Percentiles rank a stretch among this genome's conserved stretches.
phyloP scores from a whole-genome alignment of 2,113 vertebrate species.

The Morone saxatilis region DNA sequence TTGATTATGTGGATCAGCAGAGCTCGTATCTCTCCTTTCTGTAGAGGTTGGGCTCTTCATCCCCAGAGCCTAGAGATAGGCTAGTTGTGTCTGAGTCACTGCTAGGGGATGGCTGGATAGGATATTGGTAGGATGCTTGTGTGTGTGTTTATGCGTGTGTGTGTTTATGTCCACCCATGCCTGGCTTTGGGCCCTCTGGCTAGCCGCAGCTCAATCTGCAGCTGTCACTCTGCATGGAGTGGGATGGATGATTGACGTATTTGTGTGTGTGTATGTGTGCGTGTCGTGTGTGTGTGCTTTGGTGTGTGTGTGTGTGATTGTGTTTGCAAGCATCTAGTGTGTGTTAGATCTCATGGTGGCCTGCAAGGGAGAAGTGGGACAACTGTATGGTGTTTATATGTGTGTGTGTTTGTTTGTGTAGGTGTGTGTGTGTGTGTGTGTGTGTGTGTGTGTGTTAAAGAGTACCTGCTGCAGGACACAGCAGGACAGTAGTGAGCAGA shows the following conservation, averaged over 20 bases:
- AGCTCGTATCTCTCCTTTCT: slow-evolving; percentile 54
- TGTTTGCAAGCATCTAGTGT: slow-evolving; percentile 15
- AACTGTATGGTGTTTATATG: slow-evolving; percentile 16
- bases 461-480: slow-evolving; percentile 55
- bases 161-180: slow-evolving; percentile 34
- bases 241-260: slow-evolving; percentile 58
- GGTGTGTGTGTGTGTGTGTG: slow-evolving; percentile 6
- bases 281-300: neutral
- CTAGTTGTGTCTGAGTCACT: slow-evolving; percentile 54
- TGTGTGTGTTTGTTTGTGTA: slow-evolving; percentile 19
- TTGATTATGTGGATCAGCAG: slow-evolving; percentile 47
- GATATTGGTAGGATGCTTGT: slow-evolving; percentile 6
- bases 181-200: slow-evolving; percentile 58
- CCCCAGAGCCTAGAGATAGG: slow-evolving; percentile 44
- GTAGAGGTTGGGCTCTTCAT: slow-evolving; percentile 44
- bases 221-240: slow-evolving; percentile 60
- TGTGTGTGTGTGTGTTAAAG: neutral
- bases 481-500: slow-evolving; percentile 62
- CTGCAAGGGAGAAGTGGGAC: slow-evolving; percentile 5
- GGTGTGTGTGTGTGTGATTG: neutral
- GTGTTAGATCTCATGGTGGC: neutral
- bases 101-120: slow-evolving; percentile 27
- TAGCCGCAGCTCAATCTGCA: slow-evolving; percentile 54
- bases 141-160: slow-evolving; percentile 13
- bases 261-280: slow-evolving; percentile 7